Base-by-base conservation (phyloP, 1,140 invertebrate genomes). In the Leguminivora glycinivorella region DNA sequence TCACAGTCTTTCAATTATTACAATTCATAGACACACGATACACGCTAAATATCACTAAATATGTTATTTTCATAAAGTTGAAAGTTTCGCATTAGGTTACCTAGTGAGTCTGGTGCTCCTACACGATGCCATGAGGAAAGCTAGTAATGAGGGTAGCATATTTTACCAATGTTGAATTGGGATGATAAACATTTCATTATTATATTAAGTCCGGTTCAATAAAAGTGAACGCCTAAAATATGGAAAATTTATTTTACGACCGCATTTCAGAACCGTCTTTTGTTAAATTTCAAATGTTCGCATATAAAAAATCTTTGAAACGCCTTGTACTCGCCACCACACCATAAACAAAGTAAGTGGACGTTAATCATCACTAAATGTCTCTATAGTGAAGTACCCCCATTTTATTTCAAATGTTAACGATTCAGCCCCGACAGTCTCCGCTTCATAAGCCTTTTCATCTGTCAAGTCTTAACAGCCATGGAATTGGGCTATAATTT, bases 401-500 rank as follows among this genome's bases (percentile, higher is more conserved):
- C 80, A 85, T 87, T 89, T 86, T 76, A 85, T 89, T 85, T 83
- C 73, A 81, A 83, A 84, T 80, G 80, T 87, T 89, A 89, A 90
- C 87, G 86, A 89, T 83, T 85, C 72, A 66, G 73, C 82, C 80
- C 72, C 77, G 78, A 78, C 79, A 82, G 77, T 84, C 76, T 75
- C 72, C 71, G 71, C 80, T 79, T 78, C 83, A 78, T 79, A 84
- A 84, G 80, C 87, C 89, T 91, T 91, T 91, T 91, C 89, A 91
- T 91, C 89, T 91, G 89, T 91, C 89, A 91, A 87, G 83, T 85
- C 79, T 84, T 86, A 89, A 90, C 88, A 84, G 79, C 85, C 81
- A 81, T 84, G 84, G 87, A 89, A 91, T 90, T 90, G 88, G 89
- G 88, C 90, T 90, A 89, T 91, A 90, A 91, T 91, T 91, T 91